These are phyloP conservation scores for Ips nitidus DNA, from an alignment of 1,140 invertebrate genomes.

Conservation along the genomic window DNA sequence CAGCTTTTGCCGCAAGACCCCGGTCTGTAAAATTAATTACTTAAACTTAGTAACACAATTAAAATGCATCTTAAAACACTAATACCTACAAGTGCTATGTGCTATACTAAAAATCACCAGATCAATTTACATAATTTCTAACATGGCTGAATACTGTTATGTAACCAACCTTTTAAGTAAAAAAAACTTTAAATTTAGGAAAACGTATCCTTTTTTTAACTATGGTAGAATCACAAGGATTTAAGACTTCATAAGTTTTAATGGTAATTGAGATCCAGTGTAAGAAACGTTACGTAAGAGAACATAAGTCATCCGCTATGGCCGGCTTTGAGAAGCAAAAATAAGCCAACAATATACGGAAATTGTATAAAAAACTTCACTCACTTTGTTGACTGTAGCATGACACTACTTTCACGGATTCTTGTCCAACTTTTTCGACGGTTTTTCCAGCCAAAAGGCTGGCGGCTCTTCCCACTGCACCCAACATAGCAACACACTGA, in stretches of 20 bases:
- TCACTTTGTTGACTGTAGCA: constrained; percentile 44
- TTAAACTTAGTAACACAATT: neutral
- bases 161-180: too few relatives aligned
- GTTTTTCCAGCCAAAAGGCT: constrained; percentile 52
- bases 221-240: too few relatives aligned
- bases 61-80: too few relatives aligned
- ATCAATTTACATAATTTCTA: neutral
- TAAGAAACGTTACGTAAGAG: too few relatives aligned
- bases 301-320: too few relatives aligned
- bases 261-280: too few relatives aligned
- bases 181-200: too few relatives aligned
- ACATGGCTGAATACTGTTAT: too few relatives aligned
- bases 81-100: neutral
- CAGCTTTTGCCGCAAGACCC: constrained; percentile 52
- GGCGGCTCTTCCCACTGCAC: constrained; percentile 50
- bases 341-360: too few relatives aligned
- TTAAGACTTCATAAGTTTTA: too few relatives aligned
- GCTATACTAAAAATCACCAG: neutral
- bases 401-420: constrained; percentile 47
- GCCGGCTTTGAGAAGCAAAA: too few relatives aligned
- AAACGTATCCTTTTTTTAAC: too few relatives aligned
- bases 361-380: constrained; percentile 14
- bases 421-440: constrained; percentile 49
- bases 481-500: constrained; percentile 48
- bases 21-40: constrained; percentile 40